Evolutionary conservation across 2,113 vertebrate genomes (phyloP).

Genomic region (Zingel zingel): DNA sequence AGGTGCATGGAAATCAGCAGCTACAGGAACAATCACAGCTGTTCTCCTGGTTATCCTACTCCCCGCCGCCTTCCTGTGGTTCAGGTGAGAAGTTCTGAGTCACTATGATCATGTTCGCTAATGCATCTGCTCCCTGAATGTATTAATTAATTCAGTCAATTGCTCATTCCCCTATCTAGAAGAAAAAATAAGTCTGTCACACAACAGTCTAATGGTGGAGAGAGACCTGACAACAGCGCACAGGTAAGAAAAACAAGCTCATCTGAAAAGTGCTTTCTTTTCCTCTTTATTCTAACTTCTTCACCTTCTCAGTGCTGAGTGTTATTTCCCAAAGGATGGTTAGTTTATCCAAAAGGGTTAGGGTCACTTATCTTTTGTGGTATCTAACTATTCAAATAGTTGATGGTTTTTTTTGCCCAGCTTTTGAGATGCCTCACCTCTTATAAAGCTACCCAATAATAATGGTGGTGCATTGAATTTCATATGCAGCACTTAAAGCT

Average conservation of each 20-base stretch:
- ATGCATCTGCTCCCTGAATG: not conserved
- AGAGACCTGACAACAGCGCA: not conserved
- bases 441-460: too few relatives aligned
- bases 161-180: not conserved
- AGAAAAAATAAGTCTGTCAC: not conserved
- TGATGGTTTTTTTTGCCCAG: too few relatives aligned
- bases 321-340: too few relatives aligned
- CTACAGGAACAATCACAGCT: not conserved
- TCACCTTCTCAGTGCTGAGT: too few relatives aligned
- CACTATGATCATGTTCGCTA: not conserved
- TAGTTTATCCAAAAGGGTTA: too few relatives aligned
- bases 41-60: not conserved
- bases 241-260: conserved; percentile 25
- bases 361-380: too few relatives aligned
- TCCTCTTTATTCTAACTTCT: too few relatives aligned
- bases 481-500: too few relatives aligned
- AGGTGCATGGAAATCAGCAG: conserved; percentile 24
- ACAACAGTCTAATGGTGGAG: not conserved
- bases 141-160: not conserved
- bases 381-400: too few relatives aligned
- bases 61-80: not conserved
- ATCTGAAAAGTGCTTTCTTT: too few relatives aligned
- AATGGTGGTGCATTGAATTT: too few relatives aligned
- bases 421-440: too few relatives aligned
- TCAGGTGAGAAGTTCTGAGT: conserved; percentile 10